phyloP scores from a whole-genome alignment of 2,888 invertebrate genomes.

The Dascillus cervinus region DNA sequence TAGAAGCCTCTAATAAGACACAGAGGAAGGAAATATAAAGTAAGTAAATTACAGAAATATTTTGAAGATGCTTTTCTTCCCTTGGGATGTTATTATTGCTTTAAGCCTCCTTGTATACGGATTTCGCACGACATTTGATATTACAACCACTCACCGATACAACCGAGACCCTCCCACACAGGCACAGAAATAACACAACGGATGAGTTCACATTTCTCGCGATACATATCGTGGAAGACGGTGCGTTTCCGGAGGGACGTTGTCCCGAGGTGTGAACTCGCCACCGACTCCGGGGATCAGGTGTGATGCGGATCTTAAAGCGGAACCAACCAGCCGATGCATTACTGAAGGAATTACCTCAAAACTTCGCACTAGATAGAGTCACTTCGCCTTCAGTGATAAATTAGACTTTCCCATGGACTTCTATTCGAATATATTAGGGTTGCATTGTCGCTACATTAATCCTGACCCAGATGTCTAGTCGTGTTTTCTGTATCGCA shows the following conservation, averaged over 20 bases:
- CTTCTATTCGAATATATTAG: constrained; percentile 30
- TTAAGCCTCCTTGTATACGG: too few relatives aligned
- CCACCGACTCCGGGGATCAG: constrained; percentile 21
- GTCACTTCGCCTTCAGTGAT: constrained; percentile 20
- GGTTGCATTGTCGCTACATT: constrained; percentile 32
- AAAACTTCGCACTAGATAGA: constrained; percentile 12
- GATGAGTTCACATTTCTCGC: constrained; percentile 11
- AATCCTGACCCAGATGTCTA: constrained; percentile 28
- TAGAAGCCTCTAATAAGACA: too few relatives aligned
- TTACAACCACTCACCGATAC: too few relatives aligned
- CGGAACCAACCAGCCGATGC: constrained; percentile 25
- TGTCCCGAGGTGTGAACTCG: constrained; percentile 20
- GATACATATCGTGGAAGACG: constrained; percentile 13
- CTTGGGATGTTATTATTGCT: too few relatives aligned
- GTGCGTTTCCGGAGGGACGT: constrained; percentile 13
- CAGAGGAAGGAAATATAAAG: too few relatives aligned
- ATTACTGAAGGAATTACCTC: constrained; percentile 24
- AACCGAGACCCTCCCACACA: constrained; percentile 1
- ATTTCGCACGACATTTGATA: constrained; percentile 8
- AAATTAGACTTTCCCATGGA: constrained; percentile 28
- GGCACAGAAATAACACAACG: constrained; percentile 9
- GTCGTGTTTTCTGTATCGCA: constrained; percentile 23
- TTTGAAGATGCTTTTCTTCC: too few relatives aligned
- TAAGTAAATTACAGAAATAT: too few relatives aligned
- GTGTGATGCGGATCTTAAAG: constrained; percentile 28